Conservation (phyloP, 2,888 invertebrate species). For the Aquatica leii region DNA sequence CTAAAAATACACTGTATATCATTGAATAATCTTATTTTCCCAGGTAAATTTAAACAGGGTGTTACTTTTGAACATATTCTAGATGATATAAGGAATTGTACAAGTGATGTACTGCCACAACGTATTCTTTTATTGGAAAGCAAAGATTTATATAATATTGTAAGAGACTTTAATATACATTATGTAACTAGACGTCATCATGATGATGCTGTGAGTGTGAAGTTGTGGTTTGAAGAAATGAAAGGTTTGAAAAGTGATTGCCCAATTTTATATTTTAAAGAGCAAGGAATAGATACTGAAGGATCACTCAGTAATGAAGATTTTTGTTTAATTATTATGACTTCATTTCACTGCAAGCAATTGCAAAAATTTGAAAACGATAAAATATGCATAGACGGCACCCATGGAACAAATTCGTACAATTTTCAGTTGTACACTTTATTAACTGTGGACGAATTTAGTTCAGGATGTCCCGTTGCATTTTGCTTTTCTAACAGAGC, state of each 20-base stretch:
- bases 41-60: slow-evolving; percentile 1
- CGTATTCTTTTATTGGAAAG: slow-evolving; percentile 7
- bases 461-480: background rate
- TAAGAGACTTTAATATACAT: background rate
- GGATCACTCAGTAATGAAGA: background rate
- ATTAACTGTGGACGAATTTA: background rate
- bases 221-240: slow-evolving; percentile 12
- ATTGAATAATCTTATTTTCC: background rate
- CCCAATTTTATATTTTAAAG: slow-evolving; percentile 10
- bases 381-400: slow-evolving; percentile 12
- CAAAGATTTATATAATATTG: slow-evolving; percentile 4
- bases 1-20: background rate
- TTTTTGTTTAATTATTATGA: slow-evolving; percentile 9
- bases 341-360: background rate
- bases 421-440: background rate
- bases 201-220: slow-evolving; percentile 10
- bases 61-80: background rate
- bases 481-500: background rate
- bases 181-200: background rate
- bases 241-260: background rate
- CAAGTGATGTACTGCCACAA: background rate
- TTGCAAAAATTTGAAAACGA: slow-evolving; percentile 6
- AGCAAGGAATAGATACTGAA: background rate
- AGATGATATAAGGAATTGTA: slow-evolving; percentile 2
- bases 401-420: slow-evolving; percentile 2